Conservation (phyloP, 2,888 invertebrate genomes). For the Gastrophysa polygoni region DNA sequence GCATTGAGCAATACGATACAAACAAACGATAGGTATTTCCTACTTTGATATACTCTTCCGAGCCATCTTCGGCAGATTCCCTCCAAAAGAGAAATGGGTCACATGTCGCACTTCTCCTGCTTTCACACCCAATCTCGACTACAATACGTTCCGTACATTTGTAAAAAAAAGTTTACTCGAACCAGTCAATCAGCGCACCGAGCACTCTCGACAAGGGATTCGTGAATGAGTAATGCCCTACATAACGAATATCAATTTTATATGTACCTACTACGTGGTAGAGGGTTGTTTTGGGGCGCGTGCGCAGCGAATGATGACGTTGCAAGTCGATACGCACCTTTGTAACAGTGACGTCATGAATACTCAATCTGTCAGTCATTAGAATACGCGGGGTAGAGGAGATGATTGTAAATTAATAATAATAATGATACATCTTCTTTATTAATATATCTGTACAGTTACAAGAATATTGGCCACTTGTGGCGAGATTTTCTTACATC, state of each 20-base stretch:
- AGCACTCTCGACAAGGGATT: neutral
- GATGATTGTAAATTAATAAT: too few species aligned
- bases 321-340: slow-evolving; percentile 39
- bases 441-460: too few species aligned
- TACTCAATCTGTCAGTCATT: neutral
- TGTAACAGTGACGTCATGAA: slow-evolving; percentile 38
- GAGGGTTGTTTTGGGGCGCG: slow-evolving; percentile 37
- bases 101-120: slow-evolving; percentile 3
- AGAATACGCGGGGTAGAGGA: neutral
- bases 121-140: too few species aligned
- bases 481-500: too few species aligned
- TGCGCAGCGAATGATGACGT: slow-evolving; percentile 38
- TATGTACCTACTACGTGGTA: slow-evolving; percentile 9
- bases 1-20: too few species aligned
- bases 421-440: too few species aligned
- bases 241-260: slow-evolving; percentile 22
- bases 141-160: neutral
- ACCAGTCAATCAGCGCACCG: neutral
- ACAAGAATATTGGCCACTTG: too few species aligned
- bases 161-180: neutral
- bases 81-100: slow-evolving; percentile 21
- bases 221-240: slow-evolving; percentile 26
- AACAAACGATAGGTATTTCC: neutral
- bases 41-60: slow-evolving; percentile 14
- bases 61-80: slow-evolving; percentile 18